phyloP scores from a whole-genome alignment of 2,113 vertebrate species.

The Callospermophilus lateralis region DNA sequence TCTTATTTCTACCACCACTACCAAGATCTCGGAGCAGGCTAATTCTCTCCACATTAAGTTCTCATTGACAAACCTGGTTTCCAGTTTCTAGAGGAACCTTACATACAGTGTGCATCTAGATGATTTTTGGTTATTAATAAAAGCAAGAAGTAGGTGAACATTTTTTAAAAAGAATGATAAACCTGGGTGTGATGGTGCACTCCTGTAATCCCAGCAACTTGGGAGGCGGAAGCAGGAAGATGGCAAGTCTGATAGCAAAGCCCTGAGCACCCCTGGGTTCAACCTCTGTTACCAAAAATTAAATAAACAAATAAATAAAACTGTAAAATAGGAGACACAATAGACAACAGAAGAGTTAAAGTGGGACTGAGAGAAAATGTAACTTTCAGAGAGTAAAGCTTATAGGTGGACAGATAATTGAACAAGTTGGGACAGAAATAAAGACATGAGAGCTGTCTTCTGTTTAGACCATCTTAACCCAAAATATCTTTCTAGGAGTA shows the following conservation, averaged over 20 bases:
- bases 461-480: neutral
- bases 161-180: neutral
- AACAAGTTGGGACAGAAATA: neutral
- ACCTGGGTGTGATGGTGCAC: neutral
- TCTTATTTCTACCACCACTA: neutral
- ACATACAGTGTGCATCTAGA: neutral
- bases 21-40: neutral
- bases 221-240: no score
- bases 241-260: no score
- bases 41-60: neutral
- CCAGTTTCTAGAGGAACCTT: neutral
- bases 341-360: neutral
- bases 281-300: no score
- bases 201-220: no score
- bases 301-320: no score
- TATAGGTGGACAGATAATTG: neutral
- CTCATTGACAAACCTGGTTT: neutral
- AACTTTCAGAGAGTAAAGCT: neutral
- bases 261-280: no score
- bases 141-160: neutral
- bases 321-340: neutral
- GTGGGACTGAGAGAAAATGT: neutral
- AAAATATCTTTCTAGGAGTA: neutral
- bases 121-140: neutral
- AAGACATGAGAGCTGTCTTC: neutral